Evolutionary conservation across 2,113 vertebrate species (phyloP), one percentile per base, ranked within the genome.

Genomic region (Ancistrus triradiatus): DNA sequence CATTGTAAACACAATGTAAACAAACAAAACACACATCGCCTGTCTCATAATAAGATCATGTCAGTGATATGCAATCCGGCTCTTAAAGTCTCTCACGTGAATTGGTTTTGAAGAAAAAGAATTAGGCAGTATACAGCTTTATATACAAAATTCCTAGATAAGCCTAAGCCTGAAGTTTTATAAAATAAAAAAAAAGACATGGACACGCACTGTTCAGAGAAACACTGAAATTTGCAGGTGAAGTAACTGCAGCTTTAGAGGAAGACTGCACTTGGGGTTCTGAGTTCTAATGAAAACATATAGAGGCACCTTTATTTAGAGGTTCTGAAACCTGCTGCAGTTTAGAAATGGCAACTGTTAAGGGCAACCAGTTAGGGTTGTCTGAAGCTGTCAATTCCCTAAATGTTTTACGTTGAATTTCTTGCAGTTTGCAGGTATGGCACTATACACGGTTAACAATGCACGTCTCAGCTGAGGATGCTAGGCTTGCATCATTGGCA

Each of bases 1-100:
- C 90, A 91, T 91, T 94, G 92, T 96, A 97, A 97, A 97, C 93
- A 90, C 89, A 92, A 95, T 97, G 95, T 98, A 98, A 98, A 98
- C 94, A 92, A 94, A 94, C 84, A 81, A 93, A 94, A 92, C 82
- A 90, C 89, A 85, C 83, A 79, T 91, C 81, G 89, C 84, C 86
- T 90, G 60, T 59, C 47, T 63, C 48, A 90, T 89, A 81, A 84
- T 63, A 80, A 81, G 85, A 85, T 77, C 70, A 86, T 78, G 77
- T 82, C 85, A 75, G 57, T 80, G 59, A 76, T 27, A 77, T 81
- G 74, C 85, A 81, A 52, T 77, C 78, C 77, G 78, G 74, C 84
- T 84, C 84, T 85, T 81, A 79, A 80, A 75, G 62, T 78, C 84
- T 77, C 84, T 78, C 77, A 83, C 72, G 81, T 84, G 82, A 84